Evolutionary conservation across 37 sponge, comb jelly and placozoan species (phyloP), one percentile per base, ranked within the genome.

Genomic region (Halichondria panicea): DNA sequence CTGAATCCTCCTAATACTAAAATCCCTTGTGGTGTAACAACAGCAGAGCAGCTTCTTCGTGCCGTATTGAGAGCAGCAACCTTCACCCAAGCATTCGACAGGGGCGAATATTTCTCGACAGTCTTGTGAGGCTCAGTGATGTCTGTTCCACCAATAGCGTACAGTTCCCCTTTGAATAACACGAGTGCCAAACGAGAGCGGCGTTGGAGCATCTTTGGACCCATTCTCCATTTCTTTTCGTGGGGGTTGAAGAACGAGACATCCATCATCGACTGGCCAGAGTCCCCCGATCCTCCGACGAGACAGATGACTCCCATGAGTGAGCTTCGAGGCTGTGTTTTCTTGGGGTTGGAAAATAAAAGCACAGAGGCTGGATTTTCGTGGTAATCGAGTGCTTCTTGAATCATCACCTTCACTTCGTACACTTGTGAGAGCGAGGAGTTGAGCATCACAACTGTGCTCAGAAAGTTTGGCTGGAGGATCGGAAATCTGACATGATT

Each of bases 401-500:
- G 31, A 15, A 91, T 27, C 89, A 88, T 88, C 13, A 71, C 54
- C 46, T 81, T 62, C 22, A 68, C 74, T 0, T 54, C 33, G 18
- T 24, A 13, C 27, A 44, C 12, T 15, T 70, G 63, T 7, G 43
- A 33, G 38, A 93, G 55, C 22, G 81, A 32, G 1, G 72, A 25
- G 55, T 84, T 73, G 40, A 71, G 35, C 21, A 43, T 25, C 0
- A 68, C 80, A 0, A 88, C 80, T 0, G 56, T 62, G 43, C 71
- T 78, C 13, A 93, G 63, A 39, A 78, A 86, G 15, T 28, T 32
- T 12, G 50, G 64, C 9, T 86, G 43, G 3, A 88, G 59, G 71
- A 87, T 66, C n/a, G 95, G 95, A 54, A 91, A 91, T 8, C 92
- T 66, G 36, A 94, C 86, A 37, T 70, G 68, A 39, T 84, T 57